phyloP scores from a whole-genome alignment of 2,797 vertebrate species.

The Karalla daura region DNA sequence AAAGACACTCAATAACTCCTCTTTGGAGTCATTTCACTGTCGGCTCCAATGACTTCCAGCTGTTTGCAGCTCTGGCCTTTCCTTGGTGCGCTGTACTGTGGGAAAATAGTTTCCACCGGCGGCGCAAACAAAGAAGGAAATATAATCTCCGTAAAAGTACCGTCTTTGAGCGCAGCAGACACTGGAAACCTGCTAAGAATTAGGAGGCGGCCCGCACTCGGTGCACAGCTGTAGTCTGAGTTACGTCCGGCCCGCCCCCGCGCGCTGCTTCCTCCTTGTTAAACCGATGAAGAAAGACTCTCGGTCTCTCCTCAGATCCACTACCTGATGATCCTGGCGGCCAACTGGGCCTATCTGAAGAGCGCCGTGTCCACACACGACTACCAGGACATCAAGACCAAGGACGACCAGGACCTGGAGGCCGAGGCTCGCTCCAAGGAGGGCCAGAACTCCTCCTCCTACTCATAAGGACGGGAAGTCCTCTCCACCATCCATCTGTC shows the following conservation, averaged over 20 bases:
- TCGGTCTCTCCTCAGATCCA: conserved; percentile 90
- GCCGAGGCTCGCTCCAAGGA: conserved; percentile 98
- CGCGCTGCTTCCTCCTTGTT: neutral
- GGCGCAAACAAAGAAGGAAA: neutral
- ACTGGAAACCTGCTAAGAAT: neutral
- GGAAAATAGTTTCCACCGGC: neutral
- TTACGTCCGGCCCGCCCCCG: too few relatives aligned
- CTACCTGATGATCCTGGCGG: conserved; percentile 98
- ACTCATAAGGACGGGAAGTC: conserved; percentile 89
- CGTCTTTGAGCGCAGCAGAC: neutral
- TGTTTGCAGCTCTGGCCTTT: neutral
- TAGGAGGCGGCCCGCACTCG: neutral
- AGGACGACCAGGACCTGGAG: conserved; percentile 98
- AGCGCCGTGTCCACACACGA: conserved; percentile 96
- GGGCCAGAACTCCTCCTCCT: conserved; percentile 98
- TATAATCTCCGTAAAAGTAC: neutral
- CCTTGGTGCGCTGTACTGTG: neutral
- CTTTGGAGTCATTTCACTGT: too few relatives aligned
- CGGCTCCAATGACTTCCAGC: neutral
- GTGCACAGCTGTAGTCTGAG: neutral
- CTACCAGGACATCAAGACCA: conserved; percentile 99
- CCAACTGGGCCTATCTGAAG: conserved; percentile 99
- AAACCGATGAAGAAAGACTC: neutral
- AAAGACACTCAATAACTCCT: too few relatives aligned
- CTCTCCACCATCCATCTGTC: conserved; percentile 53